phyloP scores from a whole-genome alignment of 35 echinoderm and acorn worm species.

The Eucidaris tribuloides region DNA sequence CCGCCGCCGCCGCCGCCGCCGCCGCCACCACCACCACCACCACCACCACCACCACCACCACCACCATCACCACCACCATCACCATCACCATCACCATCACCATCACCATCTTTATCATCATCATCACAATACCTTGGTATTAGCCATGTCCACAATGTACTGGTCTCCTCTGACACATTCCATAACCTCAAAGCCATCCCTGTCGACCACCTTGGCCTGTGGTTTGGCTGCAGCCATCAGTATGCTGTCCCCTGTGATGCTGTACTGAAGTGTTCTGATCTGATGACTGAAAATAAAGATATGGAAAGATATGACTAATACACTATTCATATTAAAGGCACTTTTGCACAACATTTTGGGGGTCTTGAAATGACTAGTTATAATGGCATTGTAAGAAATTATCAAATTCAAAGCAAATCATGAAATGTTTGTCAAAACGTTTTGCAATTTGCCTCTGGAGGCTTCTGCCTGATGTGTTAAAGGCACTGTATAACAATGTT shows the following conservation, averaged over 20 bases:
- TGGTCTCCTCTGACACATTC: slow-evolving; percentile 84
- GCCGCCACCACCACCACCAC: slow-evolving; percentile 4
- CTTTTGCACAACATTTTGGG: no score
- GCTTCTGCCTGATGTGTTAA: no score
- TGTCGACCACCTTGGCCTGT: slow-evolving; percentile 91
- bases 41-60: neutral
- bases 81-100: neutral
- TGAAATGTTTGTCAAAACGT: no score
- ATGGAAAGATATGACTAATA: neutral
- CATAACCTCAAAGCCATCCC: slow-evolving; percentile 98
- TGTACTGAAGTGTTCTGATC: slow-evolving; percentile 87
- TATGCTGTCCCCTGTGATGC: slow-evolving; percentile 86
- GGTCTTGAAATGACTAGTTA: no score
- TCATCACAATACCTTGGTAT: slow-evolving; percentile 78
- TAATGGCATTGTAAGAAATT: no score
- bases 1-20: slow-evolving; percentile 9
- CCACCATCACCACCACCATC: neutral
- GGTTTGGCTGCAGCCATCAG: slow-evolving; percentile 83
- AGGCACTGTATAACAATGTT: no score
- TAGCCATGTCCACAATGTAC: slow-evolving; percentile 98
- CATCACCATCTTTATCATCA: neutral
- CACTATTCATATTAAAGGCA: no score
- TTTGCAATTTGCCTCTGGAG: no score
- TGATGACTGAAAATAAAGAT: slow-evolving; percentile 67
- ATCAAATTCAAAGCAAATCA: no score